Evolutionary conservation across 2,888 invertebrate genomes (phyloP), one percentile per base, ranked within the genome.

Genomic region (Mallateleia sp.): DNA sequence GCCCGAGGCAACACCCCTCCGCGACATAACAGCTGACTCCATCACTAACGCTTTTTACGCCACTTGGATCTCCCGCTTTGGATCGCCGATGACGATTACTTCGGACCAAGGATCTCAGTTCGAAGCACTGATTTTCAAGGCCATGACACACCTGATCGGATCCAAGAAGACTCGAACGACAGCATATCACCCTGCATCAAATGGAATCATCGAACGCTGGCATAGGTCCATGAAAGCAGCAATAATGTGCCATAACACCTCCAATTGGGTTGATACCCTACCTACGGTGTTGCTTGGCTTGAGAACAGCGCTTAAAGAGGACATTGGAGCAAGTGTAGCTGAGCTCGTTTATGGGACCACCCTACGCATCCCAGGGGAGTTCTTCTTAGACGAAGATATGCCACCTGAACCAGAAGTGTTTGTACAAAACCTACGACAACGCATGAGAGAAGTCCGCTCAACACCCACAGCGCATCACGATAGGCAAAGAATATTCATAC

Each of bases 121-220:
- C 20, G 52, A 52, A 52, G 18, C 52, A 7, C 1, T 9, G 90
- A 86, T 28, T 9, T 93, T 93, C 78, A 62, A 60, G n/a, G 88
- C 78, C 3, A 88, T 91, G 15, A 81, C 75, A 6, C 83, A 87
- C 5, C 47, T 91, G 2, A 28, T 91, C 0, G 93, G 93, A 7
- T 60, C 69, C 18, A 24, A 67, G 18, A 88, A 88, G 15, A 85
- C 78, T 7, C 88, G 78, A 58, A 64, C 67, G n/a, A 82, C 92
- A 67, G 87, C 90, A 28, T 92, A 89, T 58, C 89, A 91, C 60
- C 89, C 89, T n/a, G 85, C 87, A 34, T 54, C 88, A 3, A 90
- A 93, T 64, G 91, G 92, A 6, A 64, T 92, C 56, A 84, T 93
- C 4, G 88, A 90, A 38, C 69, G 87, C 7, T 85, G 79, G 56